Evolutionary conservation across 2,797 vertebrate species (phyloP).

Genomic region (Cynodonichthys magdalenae): DNA sequence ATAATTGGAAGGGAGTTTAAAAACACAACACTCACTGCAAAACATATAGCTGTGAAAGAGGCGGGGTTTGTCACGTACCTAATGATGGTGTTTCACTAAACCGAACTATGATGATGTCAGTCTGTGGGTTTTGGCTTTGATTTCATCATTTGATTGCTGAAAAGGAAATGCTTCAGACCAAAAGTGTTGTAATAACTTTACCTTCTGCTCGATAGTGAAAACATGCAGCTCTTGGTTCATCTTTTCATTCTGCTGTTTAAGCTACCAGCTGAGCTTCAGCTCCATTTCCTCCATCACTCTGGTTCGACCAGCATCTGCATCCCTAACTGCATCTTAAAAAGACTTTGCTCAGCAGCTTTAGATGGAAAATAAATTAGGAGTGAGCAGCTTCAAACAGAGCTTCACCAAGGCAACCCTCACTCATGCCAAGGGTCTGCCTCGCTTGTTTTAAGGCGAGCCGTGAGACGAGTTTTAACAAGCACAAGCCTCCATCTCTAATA

Average conservation of each 20-base stretch:
- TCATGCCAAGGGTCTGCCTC: conserved; percentile 55
- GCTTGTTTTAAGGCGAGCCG: conserved; percentile 30
- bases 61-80: too few relatives aligned
- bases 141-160: too few relatives aligned
- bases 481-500: conserved; percentile 25
- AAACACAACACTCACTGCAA: too few relatives aligned
- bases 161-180: too few relatives aligned
- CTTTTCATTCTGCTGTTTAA: background rate
- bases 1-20: too few relatives aligned
- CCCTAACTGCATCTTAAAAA: conserved; percentile 62
- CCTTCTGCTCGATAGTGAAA: too few relatives aligned
- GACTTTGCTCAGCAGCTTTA: conserved; percentile 48
- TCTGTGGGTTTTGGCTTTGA: too few relatives aligned
- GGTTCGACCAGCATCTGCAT: conserved; percentile 28
- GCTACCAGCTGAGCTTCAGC: background rate
- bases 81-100: too few relatives aligned
- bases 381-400: conserved; percentile 65
- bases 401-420: conserved; percentile 61
- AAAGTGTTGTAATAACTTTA: too few relatives aligned
- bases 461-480: conserved; percentile 62
- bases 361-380: conserved; percentile 71
- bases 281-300: conserved; percentile 4
- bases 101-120: too few relatives aligned
- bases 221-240: background rate
- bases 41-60: too few relatives aligned